Percentiles rank a stretch among this genome's conserved stretches.
Evolutionary conservation across 2,888 invertebrate species (phyloP).

Genomic region (Drosophila dives): DNA sequence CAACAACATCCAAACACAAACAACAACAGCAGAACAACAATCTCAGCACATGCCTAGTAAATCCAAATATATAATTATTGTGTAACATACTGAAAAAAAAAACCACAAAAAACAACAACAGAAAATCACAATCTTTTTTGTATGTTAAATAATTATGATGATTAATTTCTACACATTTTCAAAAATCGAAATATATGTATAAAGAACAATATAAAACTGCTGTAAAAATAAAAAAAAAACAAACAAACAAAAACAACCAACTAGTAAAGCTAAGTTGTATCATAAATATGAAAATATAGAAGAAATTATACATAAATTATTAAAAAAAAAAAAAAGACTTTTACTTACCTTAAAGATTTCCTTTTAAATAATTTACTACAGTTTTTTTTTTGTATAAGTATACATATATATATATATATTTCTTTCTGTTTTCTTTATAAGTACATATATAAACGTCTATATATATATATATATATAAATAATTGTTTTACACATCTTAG

Average conservation of each 20-base stretch:
- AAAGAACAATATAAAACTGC: constrained; percentile 37
- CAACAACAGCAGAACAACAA: constrained; percentile 29
- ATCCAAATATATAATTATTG: constrained; percentile 58
- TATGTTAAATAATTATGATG: constrained; percentile 59
- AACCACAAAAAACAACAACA: constrained; percentile 12
- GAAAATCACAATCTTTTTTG: constrained; percentile 39
- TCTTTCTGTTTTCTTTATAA: constrained; percentile 37
- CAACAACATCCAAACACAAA: too few relatives aligned
- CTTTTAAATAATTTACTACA: background rate
- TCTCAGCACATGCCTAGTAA: constrained; percentile 56
- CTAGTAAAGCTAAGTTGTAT: constrained; percentile 73
- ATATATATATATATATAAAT: constrained; percentile 32
- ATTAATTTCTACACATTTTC: constrained; percentile 41
- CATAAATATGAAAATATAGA: constrained; percentile 81
- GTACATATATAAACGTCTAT: constrained; percentile 59
- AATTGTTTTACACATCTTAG: constrained; percentile 65
- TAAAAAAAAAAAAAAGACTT: constrained; percentile 42
- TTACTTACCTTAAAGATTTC: constrained; percentile 15
- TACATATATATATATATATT: constrained; percentile 30
- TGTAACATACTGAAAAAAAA: constrained; percentile 30
- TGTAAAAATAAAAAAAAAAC: constrained; percentile 40
- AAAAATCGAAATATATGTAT: constrained; percentile 45
- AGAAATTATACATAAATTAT: constrained; percentile 79
- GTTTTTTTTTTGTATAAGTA: constrained; percentile 25
- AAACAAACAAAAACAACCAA: constrained; percentile 51